Conservation (phyloP, 2,888 invertebrate species). For the Nymphalis polychloros region DNA sequence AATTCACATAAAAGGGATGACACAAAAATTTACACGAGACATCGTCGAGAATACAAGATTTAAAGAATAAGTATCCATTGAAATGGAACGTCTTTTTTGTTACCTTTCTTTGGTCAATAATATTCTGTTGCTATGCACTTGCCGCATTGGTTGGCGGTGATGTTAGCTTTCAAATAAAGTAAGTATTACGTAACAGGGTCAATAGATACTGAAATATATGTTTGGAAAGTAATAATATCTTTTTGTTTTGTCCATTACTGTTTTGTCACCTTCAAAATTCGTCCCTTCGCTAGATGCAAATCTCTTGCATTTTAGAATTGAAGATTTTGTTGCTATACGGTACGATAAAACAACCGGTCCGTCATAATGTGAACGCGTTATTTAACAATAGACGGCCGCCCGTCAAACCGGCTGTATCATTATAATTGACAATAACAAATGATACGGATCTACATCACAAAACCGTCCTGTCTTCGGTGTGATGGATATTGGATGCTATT, state of each 20-base stretch:
- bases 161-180: neutral
- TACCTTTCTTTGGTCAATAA: neutral
- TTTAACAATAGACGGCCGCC: slow-evolving; percentile 42
- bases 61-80: slow-evolving; percentile 6
- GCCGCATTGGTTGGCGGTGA: neutral
- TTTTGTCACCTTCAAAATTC: neutral
- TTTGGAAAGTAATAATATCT: neutral
- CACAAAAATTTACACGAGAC: slow-evolving; percentile 5
- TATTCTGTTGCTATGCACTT: neutral
- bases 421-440: slow-evolving; percentile 70
- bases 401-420: slow-evolving; percentile 56
- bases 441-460: slow-evolving; percentile 55
- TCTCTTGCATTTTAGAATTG: too few relatives aligned
- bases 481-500: slow-evolving; percentile 49
- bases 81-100: neutral
- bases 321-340: neutral
- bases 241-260: neutral
- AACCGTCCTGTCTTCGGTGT: slow-evolving; percentile 46
- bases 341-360: slow-evolving; percentile 9
- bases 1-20: slow-evolving; percentile 16
- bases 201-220: neutral
- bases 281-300: too few relatives aligned
- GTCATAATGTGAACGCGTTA: slow-evolving; percentile 19
- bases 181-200: neutral
- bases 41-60: neutral